A percentile compares a stretch with the other conserved stretches of the same genome.
Evolutionary conservation across 2,113 vertebrate genomes (phyloP).

Genomic region (Nanorana parkeri): DNA sequence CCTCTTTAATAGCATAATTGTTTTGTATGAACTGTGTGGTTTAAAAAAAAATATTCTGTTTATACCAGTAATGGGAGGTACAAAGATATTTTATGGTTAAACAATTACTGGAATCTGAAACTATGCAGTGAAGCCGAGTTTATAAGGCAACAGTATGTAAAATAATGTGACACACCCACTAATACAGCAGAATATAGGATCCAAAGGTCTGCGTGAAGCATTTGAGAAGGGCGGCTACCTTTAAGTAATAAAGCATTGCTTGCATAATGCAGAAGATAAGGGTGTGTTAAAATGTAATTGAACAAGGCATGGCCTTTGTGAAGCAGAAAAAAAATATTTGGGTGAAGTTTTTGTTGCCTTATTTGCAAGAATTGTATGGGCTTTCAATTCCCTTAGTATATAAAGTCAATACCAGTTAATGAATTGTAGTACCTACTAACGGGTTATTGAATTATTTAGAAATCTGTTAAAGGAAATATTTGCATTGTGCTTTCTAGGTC

Average conservation of each 20-base stretch:
- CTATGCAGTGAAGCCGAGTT: not conserved
- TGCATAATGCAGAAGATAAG: constrained; percentile 38
- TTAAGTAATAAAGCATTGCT: constrained; percentile 6
- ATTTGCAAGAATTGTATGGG: too few species aligned
- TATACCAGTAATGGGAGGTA: not conserved
- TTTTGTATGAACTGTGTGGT: too few species aligned
- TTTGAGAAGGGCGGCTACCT: constrained; percentile 36
- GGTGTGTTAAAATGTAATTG: constrained; percentile 10
- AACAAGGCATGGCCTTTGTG: not conserved
- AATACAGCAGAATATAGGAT: constrained; percentile 3
- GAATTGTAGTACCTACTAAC: too few species aligned
- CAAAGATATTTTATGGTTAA: not conserved
- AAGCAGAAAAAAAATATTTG: not conserved
- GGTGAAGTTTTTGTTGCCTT: too few species aligned
- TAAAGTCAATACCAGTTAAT: too few species aligned
- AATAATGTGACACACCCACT: not conserved
- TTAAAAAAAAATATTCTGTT: not conserved
- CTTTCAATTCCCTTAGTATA: too few species aligned
- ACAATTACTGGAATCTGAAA: not conserved
- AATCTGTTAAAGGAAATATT: too few species aligned
- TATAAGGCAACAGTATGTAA: not conserved
- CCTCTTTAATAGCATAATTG: too few species aligned
- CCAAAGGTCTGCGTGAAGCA: constrained; percentile 31
- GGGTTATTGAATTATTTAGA: too few species aligned
- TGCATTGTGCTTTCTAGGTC: too few species aligned